A percentile compares a stretch with the other conserved stretches of the same genome.
phyloP scores from a whole-genome alignment of 92 coral and sea anemone genomes.

The Heliopora coerulea region DNA sequence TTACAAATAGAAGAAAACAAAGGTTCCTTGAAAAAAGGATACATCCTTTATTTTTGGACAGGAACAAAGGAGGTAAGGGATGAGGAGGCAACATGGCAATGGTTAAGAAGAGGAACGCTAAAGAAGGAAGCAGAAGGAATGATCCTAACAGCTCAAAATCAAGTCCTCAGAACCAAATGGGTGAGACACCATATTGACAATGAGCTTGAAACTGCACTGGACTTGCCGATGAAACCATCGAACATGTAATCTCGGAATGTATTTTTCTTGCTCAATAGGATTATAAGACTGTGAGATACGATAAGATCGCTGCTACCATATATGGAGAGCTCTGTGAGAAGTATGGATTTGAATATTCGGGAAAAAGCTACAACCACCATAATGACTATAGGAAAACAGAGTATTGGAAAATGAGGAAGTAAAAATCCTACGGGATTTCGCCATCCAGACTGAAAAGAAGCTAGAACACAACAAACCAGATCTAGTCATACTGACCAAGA shows the following conservation, averaged over 20 bases:
- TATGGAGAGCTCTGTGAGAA: slow-evolving; percentile 18
- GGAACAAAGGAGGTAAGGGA: slow-evolving; percentile 23
- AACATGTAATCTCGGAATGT: too few relatives aligned
- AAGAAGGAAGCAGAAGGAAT: slow-evolving; percentile 36
- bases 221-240: too few relatives aligned
- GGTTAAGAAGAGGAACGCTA: not conserved
- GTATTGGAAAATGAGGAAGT: slow-evolving; percentile 15
- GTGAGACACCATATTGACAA: slow-evolving; percentile 16
- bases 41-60: slow-evolving; percentile 4
- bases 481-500: slow-evolving; percentile 13
- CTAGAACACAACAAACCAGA: slow-evolving; percentile 19
- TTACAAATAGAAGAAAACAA: too few relatives aligned
- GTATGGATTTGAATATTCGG: slow-evolving; percentile 24
- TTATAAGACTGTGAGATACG: slow-evolving; percentile 47
- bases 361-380: not conserved
- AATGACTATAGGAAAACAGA: not conserved
- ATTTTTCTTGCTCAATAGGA: slow-evolving; percentile 38
- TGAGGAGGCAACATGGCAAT: slow-evolving; percentile 22
- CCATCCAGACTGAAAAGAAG: slow-evolving; percentile 14
- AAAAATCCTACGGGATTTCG: slow-evolving; percentile 1
- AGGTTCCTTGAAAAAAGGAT: not conserved
- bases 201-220: not conserved
- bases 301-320: slow-evolving; percentile 36
- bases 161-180: slow-evolving; percentile 14
- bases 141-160: slow-evolving; percentile 22